Conservation (phyloP, 2,888 invertebrate genomes). For the Bombylius discolor region DNA sequence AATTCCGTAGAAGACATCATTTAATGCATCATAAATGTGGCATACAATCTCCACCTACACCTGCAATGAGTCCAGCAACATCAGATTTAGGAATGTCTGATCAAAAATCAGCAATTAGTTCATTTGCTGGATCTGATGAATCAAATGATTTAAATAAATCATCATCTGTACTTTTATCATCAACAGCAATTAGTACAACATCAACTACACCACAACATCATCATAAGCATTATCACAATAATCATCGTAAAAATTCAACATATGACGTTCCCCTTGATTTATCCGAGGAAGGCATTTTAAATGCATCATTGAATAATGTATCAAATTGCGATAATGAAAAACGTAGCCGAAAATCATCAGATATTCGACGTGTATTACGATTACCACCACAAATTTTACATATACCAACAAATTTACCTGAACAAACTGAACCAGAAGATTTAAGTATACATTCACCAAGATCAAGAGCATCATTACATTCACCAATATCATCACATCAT, state of each 20-base stretch:
- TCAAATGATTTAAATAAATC: conserved; percentile 19
- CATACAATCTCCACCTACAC: conserved; percentile 31
- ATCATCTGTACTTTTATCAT: conserved; percentile 13
- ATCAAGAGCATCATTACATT: conserved; percentile 28
- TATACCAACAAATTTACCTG: conserved; percentile 42
- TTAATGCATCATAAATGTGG: conserved; percentile 74
- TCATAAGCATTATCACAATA: conserved; percentile 8
- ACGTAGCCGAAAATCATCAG: conserved; percentile 37
- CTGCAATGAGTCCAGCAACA: conserved; percentile 21
- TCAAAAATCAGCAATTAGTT: conserved; percentile 29
- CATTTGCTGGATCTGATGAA: conserved; percentile 31
- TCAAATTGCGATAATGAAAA: conserved; percentile 22
- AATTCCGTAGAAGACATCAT: conserved; percentile 76
- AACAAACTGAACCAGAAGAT: conserved; percentile 87
- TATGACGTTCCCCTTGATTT: conserved; percentile 36
- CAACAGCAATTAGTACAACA: conserved; percentile 20
- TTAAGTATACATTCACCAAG: conserved; percentile 53
- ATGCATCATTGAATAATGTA: conserved; percentile 12
- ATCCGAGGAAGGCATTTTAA: conserved; percentile 35
- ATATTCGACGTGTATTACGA: conserved; percentile 41
- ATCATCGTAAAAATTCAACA: not conserved
- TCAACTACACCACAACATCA: conserved; percentile 25
- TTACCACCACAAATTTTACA: conserved; percentile 33
- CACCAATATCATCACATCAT: conserved; percentile 38
- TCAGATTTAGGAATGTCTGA: conserved; percentile 21